Conservation (phyloP, 64 coral and sea anemone genomes). For the Stichodactyla mertensii region DNA sequence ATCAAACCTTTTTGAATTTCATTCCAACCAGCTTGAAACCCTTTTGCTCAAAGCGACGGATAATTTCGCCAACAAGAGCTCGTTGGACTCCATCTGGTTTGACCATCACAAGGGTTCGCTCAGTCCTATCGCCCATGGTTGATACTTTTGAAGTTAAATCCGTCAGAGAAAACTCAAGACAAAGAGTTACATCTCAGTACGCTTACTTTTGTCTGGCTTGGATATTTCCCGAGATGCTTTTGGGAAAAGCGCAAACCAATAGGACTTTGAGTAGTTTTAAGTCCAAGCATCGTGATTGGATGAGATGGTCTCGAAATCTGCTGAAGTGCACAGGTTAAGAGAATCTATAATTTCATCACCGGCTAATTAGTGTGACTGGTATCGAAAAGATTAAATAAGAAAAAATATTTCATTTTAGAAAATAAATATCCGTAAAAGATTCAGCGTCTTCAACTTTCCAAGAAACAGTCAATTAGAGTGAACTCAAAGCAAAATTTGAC, state of each 20-base stretch:
- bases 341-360: background rate
- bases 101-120: slow-evolving; percentile 23
- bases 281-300: background rate
- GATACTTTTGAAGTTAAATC: background rate
- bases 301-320: background rate
- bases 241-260: background rate
- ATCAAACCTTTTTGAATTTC: slow-evolving; percentile 34
- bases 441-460: too few species aligned
- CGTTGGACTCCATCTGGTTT: slow-evolving; percentile 35
- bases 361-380: too few species aligned
- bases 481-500: too few species aligned
- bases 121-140: slow-evolving; percentile 1
- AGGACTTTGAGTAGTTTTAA: background rate
- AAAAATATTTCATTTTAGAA: too few species aligned
- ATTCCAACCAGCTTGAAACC: slow-evolving; percentile 33
- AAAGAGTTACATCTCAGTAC: background rate
- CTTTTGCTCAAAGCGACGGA: slow-evolving; percentile 31
- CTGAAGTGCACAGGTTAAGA: background rate
- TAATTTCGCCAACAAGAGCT: slow-evolving; percentile 24
- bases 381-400: too few species aligned
- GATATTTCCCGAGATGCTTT: background rate
- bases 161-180: background rate
- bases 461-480: too few species aligned
- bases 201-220: background rate
- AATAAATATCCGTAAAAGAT: too few species aligned